These are phyloP conservation scores for Mormyrus proboscirostris DNA, from an alignment of 2,797 vertebrate species.

Conservation along the genomic window DNA sequence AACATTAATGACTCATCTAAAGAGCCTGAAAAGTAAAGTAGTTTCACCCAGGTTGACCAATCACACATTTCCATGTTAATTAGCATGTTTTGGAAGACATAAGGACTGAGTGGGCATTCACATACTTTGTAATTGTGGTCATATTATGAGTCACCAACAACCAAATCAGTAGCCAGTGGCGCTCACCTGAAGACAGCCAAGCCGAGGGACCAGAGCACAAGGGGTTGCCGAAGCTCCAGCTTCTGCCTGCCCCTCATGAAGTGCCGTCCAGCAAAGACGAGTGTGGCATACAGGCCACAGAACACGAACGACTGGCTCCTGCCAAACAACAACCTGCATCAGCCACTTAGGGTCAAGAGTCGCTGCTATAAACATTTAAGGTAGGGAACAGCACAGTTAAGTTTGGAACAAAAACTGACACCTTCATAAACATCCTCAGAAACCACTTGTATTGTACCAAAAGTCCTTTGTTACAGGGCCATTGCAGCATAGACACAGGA, in stretches of 20 bases:
- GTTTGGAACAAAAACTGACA: not conserved
- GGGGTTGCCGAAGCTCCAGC: slow-evolving; percentile 63
- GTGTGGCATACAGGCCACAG: slow-evolving; percentile 58
- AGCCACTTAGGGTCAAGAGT: not conserved
- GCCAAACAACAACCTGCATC: slow-evolving; percentile 2
- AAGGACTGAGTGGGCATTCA: not conserved
- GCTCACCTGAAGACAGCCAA: slow-evolving; percentile 80
- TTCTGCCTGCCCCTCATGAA: slow-evolving; percentile 70
- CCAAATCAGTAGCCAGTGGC: not conserved
- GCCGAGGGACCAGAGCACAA: slow-evolving; percentile 73
- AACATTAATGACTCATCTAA: not conserved
- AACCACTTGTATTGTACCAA: not conserved
- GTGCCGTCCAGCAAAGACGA: slow-evolving; percentile 63
- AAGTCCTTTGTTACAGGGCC: not conserved
- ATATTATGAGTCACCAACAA: not conserved
- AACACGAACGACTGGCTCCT: slow-evolving; percentile 67
- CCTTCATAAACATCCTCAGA: not conserved
- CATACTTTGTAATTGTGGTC: not conserved
- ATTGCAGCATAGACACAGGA: not conserved
- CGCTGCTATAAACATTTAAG: not conserved
- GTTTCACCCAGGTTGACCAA: not conserved
- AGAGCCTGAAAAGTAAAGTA: not conserved
- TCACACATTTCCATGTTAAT: not conserved
- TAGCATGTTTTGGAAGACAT: not conserved
- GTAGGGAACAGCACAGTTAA: not conserved